Evolutionary conservation across 2,888 invertebrate species (phyloP), one percentile per base, ranked within the genome.

Genomic region (Oscheius sp.): DNA sequence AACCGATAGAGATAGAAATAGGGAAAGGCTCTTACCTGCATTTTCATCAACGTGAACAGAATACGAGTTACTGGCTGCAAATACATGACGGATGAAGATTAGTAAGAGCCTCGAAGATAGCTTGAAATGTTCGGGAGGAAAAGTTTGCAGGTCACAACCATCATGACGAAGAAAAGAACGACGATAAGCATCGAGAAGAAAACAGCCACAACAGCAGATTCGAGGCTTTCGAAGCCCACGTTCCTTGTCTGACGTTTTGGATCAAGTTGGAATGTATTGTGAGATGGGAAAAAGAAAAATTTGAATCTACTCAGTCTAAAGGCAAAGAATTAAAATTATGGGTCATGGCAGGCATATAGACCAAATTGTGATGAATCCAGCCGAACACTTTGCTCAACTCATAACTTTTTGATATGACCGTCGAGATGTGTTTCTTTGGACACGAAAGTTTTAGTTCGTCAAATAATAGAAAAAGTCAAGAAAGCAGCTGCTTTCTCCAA

Each of bases 101-200:
- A 35, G 21, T 21, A 21, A 21, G 21, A 21, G 35, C 60, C 60
- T 33, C 60, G 35, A 2, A 60, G 10, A n/a, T 60, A 60, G 13
- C 7, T 37, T 9, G 37, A 13, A n/a, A 11, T 37, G 9, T 35
- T 29, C 7, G 58, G 33, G 11, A 37, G n/a, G 11, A 37, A 60
- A 13, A 60, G n/a, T 9, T 35, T 60, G 35, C 60, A 60, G 60
- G 37, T 29, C 33, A 60, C 9, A 35, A 37, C 13, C 13, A 33
- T 11, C 60, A 60, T 60, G n/a, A 11, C 35, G 35, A 7, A 11
- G 33, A 60, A n/a, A 13, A 60, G 60, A 60, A 60, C 13, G 10
- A 60, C n/a, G 1, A 60, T 7, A 3, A 60, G 32, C 1, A 37
- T 7, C 9, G 60, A 33, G 60, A 60, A 60, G 10, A 37, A 60